Evolutionary conservation across 2,113 vertebrate species (phyloP).

Genomic region (Notarius quadriscutis): DNA sequence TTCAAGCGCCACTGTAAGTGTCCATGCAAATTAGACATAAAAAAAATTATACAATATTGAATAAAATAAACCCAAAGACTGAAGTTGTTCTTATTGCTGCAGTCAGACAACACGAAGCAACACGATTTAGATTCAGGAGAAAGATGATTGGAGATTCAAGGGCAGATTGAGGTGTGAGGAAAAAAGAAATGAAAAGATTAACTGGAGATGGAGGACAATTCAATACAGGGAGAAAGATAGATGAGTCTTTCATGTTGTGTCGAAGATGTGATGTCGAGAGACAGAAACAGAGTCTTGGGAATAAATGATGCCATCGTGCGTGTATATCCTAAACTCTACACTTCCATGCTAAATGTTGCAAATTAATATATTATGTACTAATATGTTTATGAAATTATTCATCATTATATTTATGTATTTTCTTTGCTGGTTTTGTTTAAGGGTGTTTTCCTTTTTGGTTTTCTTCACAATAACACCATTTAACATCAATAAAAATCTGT

Average conservation of each 20-base stretch:
- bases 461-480: neutral
- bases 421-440: neutral
- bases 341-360: neutral
- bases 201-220: neutral
- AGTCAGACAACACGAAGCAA: neutral
- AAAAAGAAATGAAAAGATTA: constrained; percentile 24
- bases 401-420: neutral
- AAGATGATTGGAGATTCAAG: neutral
- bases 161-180: constrained; percentile 3
- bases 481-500: neutral
- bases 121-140: neutral
- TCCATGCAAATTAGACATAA: too few relatives aligned
- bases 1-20: too few relatives aligned
- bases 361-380: neutral
- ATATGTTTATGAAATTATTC: neutral
- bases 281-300: neutral
- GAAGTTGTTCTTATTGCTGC: neutral
- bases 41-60: neutral
- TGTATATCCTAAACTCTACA: neutral
- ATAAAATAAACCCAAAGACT: neutral
- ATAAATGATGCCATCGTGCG: neutral
- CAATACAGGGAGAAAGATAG: neutral
- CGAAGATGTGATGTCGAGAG: neutral
- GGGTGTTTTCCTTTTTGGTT: neutral
- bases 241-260: neutral